These are phyloP conservation scores for Cistogaster globosa DNA, from an alignment of 2,888 invertebrate species.

Conservation along the genomic window DNA sequence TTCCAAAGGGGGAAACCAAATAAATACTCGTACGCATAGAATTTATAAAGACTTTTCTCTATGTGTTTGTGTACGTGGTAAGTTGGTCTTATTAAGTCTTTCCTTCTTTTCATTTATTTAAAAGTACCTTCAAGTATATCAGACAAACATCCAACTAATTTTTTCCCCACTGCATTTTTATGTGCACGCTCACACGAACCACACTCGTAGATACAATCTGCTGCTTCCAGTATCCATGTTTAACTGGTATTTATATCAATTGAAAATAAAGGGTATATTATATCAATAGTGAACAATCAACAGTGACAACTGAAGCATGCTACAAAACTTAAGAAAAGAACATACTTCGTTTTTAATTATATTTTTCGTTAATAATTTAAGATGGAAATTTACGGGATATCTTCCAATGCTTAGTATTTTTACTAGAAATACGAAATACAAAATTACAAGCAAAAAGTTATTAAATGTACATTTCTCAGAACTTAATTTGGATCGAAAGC, in stretches of 20 bases:
- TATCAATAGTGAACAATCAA: background rate
- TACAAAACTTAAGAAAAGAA: background rate
- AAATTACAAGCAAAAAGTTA: too few species aligned
- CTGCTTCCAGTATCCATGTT: constrained; percentile 34
- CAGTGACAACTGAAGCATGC: background rate
- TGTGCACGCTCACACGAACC: background rate
- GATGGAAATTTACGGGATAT: too few species aligned
- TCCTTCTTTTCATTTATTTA: constrained; percentile 26
- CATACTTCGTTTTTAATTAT: too few species aligned
- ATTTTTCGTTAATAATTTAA: too few species aligned
- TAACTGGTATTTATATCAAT: constrained; percentile 48
- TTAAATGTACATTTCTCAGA: too few species aligned
- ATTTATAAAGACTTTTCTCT: background rate
- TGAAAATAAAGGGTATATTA: background rate
- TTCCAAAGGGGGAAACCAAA: constrained; percentile 20
- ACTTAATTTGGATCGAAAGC: too few species aligned
- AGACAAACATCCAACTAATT: constrained; percentile 33
- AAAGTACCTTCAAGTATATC: constrained; percentile 19
- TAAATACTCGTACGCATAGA: constrained; percentile 3
- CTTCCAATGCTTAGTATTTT: too few species aligned
- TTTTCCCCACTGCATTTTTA: background rate
- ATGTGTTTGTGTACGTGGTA: background rate
- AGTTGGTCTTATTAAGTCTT: background rate
- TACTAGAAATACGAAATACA: too few species aligned
- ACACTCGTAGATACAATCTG: constrained; percentile 1